Conservation (phyloP, 53 echinoderm and acorn worm species). For the Holothuria leucospilota region DNA sequence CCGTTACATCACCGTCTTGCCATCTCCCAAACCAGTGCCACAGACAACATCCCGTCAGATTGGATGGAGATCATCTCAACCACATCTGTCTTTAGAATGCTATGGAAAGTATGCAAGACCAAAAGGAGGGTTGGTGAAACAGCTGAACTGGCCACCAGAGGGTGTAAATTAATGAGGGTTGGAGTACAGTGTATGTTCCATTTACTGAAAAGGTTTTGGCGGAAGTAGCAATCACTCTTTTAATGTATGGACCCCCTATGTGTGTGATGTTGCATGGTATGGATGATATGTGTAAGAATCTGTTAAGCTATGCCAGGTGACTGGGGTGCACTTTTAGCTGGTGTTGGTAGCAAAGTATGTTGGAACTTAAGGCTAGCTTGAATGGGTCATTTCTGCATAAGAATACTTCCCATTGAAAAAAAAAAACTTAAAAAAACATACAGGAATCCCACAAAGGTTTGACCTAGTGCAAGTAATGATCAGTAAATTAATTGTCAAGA, state of each 20-base stretch:
- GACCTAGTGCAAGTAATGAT: too few species aligned
- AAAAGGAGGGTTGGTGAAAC: constrained; percentile 90
- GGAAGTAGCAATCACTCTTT: background rate
- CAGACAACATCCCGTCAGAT: constrained; percentile 75
- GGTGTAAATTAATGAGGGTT: constrained; percentile 57
- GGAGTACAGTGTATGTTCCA: background rate
- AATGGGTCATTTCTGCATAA: too few species aligned
- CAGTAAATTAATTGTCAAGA: too few species aligned
- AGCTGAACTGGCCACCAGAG: constrained; percentile 96
- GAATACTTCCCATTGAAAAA: too few species aligned
- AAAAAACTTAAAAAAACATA: too few species aligned
- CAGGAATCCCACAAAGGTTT: too few species aligned
- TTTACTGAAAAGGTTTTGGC: background rate
- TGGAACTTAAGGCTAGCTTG: too few species aligned
- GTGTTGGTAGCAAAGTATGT: too few species aligned
- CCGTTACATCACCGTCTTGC: constrained; percentile 91
- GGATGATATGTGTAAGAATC: too few species aligned
- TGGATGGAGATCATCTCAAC: constrained; percentile 88
- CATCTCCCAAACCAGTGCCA: constrained; percentile 87
- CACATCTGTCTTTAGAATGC: constrained; percentile 74
- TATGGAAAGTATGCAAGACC: constrained; percentile 92
- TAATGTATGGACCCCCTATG: background rate
- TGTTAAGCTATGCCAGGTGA: too few species aligned
- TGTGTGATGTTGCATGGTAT: background rate
- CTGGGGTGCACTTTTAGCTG: too few species aligned